phyloP scores from a whole-genome alignment of 2,113 vertebrate genomes.

The Cariama cristata region DNA sequence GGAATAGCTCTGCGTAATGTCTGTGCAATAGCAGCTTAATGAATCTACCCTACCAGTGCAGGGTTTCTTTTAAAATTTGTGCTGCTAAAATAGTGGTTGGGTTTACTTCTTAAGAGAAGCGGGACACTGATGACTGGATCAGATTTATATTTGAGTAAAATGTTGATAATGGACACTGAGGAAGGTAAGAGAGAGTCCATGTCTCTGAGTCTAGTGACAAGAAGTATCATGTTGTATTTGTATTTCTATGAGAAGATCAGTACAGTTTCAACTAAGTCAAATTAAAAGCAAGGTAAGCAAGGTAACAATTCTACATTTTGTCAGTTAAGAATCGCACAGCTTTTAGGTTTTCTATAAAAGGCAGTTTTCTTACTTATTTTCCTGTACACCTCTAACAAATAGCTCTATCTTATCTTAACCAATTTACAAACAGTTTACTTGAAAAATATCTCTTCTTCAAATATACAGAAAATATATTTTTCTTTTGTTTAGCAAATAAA shows the following conservation, averaged over 20 bases:
- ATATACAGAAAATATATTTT: neutral
- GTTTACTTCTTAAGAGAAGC: neutral
- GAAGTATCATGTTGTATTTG: neutral
- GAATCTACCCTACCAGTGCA: neutral
- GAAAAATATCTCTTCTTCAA: neutral
- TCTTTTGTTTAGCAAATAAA: neutral
- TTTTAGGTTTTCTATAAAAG: neutral
- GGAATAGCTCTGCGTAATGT: neutral
- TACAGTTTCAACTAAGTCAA: neutral
- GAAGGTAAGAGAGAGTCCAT: neutral
- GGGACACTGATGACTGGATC: neutral
- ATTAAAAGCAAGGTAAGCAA: neutral
- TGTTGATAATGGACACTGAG: neutral
- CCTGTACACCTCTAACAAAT: neutral
- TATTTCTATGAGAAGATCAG: neutral
- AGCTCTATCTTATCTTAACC: neutral
- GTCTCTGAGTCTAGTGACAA: neutral
- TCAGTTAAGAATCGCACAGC: neutral
- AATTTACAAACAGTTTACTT: neutral
- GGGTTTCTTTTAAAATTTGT: neutral
- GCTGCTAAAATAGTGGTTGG: neutral
- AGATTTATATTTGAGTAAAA: neutral
- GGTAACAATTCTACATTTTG: neutral
- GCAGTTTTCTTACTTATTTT: neutral
- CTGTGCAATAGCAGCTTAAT: neutral